These are phyloP conservation scores for Samia ricini DNA, from an alignment of 1,140 invertebrate genomes.

Conservation along the genomic window DNA sequence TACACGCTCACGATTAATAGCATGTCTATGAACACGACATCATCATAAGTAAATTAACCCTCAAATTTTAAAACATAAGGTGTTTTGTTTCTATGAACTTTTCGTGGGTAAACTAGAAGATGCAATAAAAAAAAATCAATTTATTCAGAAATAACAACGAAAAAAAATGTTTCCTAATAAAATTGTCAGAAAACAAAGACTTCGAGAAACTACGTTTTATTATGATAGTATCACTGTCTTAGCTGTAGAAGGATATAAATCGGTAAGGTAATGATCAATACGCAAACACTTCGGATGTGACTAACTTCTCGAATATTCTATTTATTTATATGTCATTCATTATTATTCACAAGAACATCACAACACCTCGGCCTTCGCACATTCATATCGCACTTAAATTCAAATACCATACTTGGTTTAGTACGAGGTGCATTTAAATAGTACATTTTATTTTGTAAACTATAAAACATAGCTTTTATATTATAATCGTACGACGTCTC, in stretches of 20 bases:
- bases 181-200: not conserved
- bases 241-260: not conserved
- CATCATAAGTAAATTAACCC: slow-evolving; percentile 5
- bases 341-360: slow-evolving; percentile 1
- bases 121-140: too few relatives aligned
- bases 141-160: too few relatives aligned
- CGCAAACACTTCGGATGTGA: slow-evolving; percentile 3
- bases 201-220: not conserved
- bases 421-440: not conserved
- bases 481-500: slow-evolving; percentile 31
- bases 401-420: not conserved
- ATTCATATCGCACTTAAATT: not conserved
- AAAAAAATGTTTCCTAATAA: too few relatives aligned
- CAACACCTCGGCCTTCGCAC: not conserved
- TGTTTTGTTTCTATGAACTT: not conserved
- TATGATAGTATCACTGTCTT: too few relatives aligned
- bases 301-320: slow-evolving; percentile 7
- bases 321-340: slow-evolving; percentile 11
- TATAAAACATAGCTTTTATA: slow-evolving; percentile 5
- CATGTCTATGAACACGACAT: slow-evolving; percentile 16
- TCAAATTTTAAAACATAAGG: not conserved
- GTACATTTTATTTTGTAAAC: slow-evolving; percentile 21
- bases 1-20: slow-evolving; percentile 18
- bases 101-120: too few relatives aligned
- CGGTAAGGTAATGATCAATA: slow-evolving; percentile 1